Conservation (phyloP, 2,797 vertebrate species). For the Danio jaintianensis region DNA sequence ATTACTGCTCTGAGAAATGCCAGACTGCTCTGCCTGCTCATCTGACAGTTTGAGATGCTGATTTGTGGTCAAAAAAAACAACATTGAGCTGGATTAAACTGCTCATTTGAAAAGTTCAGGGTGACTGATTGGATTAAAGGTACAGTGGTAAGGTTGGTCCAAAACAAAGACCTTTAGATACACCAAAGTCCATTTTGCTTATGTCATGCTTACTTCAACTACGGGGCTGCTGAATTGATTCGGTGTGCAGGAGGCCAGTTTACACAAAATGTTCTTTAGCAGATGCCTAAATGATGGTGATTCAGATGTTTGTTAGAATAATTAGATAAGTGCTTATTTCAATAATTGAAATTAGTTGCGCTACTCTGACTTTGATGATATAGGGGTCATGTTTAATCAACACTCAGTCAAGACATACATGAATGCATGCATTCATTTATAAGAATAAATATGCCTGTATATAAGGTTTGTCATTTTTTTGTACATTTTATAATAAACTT, state of each 20-base stretch:
- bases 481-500: too few species aligned
- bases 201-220: too few species aligned
- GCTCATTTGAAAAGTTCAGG: constrained; percentile 68
- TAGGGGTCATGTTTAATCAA: too few species aligned
- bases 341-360: too few species aligned
- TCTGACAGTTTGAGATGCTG: constrained; percentile 73
- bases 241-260: not conserved
- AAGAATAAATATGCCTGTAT: too few species aligned
- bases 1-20: constrained; percentile 69
- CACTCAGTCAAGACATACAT: too few species aligned
- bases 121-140: constrained; percentile 65
- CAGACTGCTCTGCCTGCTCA: constrained; percentile 73
- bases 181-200: not conserved
- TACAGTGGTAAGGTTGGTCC: constrained; percentile 28
- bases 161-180: constrained; percentile 54
- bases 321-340: too few species aligned
- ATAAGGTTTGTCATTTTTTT: too few species aligned
- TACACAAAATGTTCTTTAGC: not conserved
- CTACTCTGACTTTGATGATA: too few species aligned
- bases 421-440: too few species aligned
- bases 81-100: constrained; percentile 62
- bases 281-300: too few species aligned
- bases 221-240: not conserved
- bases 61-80: constrained; percentile 65
- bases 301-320: too few species aligned